Evolutionary conservation across 2,113 vertebrate species (phyloP).

Genomic region (Cromileptes altivelis): DNA sequence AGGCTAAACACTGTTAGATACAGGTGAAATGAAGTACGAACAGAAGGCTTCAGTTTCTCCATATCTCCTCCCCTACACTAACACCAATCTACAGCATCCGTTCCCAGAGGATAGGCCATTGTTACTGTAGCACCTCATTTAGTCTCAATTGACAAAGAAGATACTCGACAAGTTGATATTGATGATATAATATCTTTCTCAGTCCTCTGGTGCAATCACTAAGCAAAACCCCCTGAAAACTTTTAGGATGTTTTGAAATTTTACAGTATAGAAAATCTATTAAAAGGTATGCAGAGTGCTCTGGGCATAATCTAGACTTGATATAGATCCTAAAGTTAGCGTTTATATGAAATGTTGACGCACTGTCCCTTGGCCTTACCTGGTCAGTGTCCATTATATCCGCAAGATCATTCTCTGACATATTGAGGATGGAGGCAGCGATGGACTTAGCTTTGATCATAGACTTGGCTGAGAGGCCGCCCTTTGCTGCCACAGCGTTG

Average conservation of each 20-base stretch:
- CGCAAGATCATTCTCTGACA: conserved; percentile 90
- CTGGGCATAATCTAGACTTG: conserved; percentile 47
- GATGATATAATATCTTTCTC: conserved; percentile 38
- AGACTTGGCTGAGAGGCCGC: conserved; percentile 84
- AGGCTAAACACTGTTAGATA: conserved; percentile 32
- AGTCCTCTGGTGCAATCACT: conserved; percentile 39
- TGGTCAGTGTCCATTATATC: conserved; percentile 91
- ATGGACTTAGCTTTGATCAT: conserved; percentile 90
- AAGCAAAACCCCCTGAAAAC: conserved; percentile 37
- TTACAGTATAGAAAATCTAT: conserved; percentile 54
- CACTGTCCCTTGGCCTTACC: conserved; percentile 82
- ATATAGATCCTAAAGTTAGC: conserved; percentile 60
- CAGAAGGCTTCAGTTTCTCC: conserved; percentile 4
- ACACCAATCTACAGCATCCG: conserved; percentile 25
- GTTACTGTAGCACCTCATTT: conserved; percentile 33
- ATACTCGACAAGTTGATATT: conserved; percentile 39
- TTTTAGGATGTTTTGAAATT: conserved; percentile 52
- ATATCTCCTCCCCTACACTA: conserved; percentile 21
- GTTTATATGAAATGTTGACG: conserved; percentile 48
- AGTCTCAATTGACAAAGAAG: conserved; percentile 50
- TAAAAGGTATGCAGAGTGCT: conserved; percentile 40
- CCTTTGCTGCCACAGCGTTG: conserved; percentile 69
- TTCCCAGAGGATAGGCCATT: conserved; percentile 23
- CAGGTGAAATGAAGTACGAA: conserved; percentile 41
- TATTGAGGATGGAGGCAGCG: conserved; percentile 93